Evolutionary conservation across 1,140 invertebrate genomes (phyloP).

Genomic region (Heliconius hermathena): DNA sequence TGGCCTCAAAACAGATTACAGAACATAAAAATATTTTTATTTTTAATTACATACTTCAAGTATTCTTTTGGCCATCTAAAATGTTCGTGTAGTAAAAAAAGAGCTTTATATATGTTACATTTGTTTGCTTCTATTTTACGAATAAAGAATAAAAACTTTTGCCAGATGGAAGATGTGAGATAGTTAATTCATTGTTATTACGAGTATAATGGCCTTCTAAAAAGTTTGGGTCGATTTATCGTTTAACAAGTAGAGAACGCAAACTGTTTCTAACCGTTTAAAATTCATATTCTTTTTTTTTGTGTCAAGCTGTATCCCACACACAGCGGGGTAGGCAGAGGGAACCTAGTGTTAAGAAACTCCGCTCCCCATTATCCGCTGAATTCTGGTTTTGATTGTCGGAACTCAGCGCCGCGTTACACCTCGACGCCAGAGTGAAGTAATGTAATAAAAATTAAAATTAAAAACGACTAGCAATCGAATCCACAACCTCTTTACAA

Average conservation of each 20-base stretch:
- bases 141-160: slow-evolving; percentile 5
- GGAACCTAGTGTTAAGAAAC: too few species aligned
- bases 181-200: slow-evolving; percentile 1
- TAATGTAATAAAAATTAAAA: too few species aligned
- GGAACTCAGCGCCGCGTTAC: too few species aligned
- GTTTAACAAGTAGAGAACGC: not conserved
- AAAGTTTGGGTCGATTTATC: not conserved
- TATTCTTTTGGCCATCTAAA: not conserved
- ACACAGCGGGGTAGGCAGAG: too few species aligned
- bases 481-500: too few species aligned
- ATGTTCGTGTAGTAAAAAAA: not conserved
- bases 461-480: too few species aligned
- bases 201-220: not conserved
- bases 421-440: too few species aligned
- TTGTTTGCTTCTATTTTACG: slow-evolving; percentile 14
- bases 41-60: not conserved
- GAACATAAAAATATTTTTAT: not conserved
- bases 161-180: not conserved
- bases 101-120: not conserved
- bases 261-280: not conserved
- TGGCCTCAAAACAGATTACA: not conserved
- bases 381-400: too few species aligned
- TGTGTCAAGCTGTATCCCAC: too few species aligned
- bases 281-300: too few species aligned
- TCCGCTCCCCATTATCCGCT: too few species aligned